phyloP scores from a whole-genome alignment of 1,140 invertebrate genomes.

The Andrena cerasifolii region DNA sequence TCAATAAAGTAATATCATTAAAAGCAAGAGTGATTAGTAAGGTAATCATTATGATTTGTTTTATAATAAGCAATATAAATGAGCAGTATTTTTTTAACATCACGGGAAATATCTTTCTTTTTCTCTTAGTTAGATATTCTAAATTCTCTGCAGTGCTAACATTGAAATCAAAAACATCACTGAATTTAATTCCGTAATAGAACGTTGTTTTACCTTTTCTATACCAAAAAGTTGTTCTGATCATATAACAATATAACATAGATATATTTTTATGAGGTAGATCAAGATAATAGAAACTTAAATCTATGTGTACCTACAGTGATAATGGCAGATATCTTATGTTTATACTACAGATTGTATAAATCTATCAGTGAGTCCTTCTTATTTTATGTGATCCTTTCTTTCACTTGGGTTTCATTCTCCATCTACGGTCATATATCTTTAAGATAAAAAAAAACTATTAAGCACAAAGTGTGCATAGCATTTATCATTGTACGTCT shows the following conservation, averaged over 20 bases:
- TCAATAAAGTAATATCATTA: constrained; percentile 47
- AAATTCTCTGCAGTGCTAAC: constrained; percentile 1
- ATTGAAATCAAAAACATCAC: not conserved
- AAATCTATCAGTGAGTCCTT: not conserved
- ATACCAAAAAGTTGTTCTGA: constrained; percentile 25
- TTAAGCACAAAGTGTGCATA: constrained; percentile 31
- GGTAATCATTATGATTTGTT: constrained; percentile 14
- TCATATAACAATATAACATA: constrained; percentile 28
- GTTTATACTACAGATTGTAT: constrained; percentile 62
- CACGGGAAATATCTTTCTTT: not conserved
- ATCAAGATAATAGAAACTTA: constrained; percentile 24
- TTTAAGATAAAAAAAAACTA: constrained; percentile 15
- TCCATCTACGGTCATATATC: constrained; percentile 27
- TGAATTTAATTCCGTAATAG: constrained; percentile 11
- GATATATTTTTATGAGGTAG: constrained; percentile 53
- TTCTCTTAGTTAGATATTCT: constrained; percentile 3
- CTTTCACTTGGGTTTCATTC: constrained; percentile 12
- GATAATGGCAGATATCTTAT: constrained; percentile 70
- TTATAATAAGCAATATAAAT: not conserved
- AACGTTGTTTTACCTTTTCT: constrained; percentile 19
- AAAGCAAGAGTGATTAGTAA: constrained; percentile 13
- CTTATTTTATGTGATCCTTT: not conserved
- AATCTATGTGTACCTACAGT: constrained; percentile 54
- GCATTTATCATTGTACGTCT: constrained; percentile 29
- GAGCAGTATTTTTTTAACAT: constrained; percentile 26